These are phyloP conservation scores for Amphiduros pacificus DNA, from an alignment of 2,888 invertebrate genomes.

Conservation along the genomic window DNA sequence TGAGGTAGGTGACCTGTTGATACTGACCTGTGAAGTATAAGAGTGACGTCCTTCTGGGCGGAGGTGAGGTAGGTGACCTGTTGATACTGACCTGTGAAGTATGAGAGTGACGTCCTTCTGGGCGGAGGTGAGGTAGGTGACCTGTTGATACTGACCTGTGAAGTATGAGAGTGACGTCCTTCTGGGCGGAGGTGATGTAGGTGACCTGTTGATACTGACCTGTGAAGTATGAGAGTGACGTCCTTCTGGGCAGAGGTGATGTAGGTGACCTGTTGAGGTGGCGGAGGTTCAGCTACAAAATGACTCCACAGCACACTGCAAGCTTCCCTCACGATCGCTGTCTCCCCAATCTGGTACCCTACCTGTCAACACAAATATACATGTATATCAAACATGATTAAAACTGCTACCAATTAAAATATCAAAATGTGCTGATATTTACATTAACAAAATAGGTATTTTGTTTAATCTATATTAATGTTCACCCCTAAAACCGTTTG, in stretches of 20 bases:
- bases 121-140: no score
- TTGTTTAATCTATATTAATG: no score
- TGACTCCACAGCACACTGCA: conserved; percentile 54
- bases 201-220: conserved; percentile 43
- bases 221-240: conserved; percentile 47
- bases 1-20: conserved; percentile 43
- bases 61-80: no score
- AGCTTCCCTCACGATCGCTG: conserved; percentile 45
- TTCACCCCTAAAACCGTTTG: no score
- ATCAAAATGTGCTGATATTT: no score
- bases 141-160: conserved; percentile 52
- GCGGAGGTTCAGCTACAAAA: conserved; percentile 50
- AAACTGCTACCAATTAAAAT: not conserved
- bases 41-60: no score
- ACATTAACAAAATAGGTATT: no score
- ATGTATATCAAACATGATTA: not conserved
- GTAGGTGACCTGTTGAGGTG: conserved; percentile 45
- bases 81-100: conserved; percentile 49
- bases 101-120: conserved; percentile 48
- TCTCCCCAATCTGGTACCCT: conserved; percentile 54
- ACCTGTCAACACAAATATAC: conserved; percentile 35
- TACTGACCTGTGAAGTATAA: no score
- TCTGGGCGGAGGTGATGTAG: conserved; percentile 41
- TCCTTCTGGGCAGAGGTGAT: conserved; percentile 44
- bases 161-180: conserved; percentile 47